Conservation (phyloP, 2,888 invertebrate species). For the Hydraecia micacea region DNA sequence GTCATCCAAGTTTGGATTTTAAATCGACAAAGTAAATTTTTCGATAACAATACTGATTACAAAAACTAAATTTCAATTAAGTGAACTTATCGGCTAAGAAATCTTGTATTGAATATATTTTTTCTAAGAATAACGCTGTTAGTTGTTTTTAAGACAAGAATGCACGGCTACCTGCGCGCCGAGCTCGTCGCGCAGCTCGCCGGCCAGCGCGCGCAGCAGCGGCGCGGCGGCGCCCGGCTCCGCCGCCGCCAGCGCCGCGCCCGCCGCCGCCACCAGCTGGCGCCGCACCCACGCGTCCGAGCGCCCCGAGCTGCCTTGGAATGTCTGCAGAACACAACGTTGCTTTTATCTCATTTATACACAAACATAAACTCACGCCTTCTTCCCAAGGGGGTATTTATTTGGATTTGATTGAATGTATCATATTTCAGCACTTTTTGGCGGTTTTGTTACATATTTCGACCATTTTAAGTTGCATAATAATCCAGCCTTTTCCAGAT, state of each 20-base stretch:
- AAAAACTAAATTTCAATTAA: too few relatives aligned
- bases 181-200: constrained; percentile 71
- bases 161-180: constrained; percentile 46
- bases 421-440: too few relatives aligned
- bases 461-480: neutral
- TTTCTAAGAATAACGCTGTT: neutral
- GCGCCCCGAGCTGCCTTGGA: constrained; percentile 72
- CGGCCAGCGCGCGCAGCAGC: constrained; percentile 72
- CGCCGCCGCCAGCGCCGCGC: constrained; percentile 85
- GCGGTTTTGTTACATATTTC: neutral
- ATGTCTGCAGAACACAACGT: constrained; percentile 6
- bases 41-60: too few relatives aligned
- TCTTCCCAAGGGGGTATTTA: neutral
- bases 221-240: constrained; percentile 79
- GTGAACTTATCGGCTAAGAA: too few relatives aligned
- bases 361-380: neutral
- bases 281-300: constrained; percentile 88
- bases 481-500: neutral
- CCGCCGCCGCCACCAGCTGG: constrained; percentile 87
- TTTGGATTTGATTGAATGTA: neutral
- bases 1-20: too few relatives aligned
- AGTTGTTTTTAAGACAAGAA: neutral
- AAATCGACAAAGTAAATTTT: too few relatives aligned
- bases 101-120: neutral
- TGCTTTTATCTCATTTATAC: neutral